Conservation (phyloP, 2,113 vertebrate genomes). For the Salvelinus alpinus region DNA sequence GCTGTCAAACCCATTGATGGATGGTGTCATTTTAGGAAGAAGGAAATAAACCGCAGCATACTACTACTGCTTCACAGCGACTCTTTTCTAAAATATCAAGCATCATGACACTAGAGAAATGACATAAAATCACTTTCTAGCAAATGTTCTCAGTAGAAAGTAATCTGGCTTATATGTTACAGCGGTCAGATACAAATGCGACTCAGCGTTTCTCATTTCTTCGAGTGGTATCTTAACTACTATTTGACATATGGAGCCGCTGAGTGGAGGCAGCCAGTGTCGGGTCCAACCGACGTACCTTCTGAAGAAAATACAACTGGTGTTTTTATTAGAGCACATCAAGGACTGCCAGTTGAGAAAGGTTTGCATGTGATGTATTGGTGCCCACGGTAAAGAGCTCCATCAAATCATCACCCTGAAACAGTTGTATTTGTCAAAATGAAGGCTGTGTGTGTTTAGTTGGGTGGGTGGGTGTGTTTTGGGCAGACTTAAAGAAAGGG, state of each 20-base stretch:
- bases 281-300: not conserved
- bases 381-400: constrained; percentile 19
- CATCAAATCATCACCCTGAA: not conserved
- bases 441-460: not conserved
- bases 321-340: constrained; percentile 22
- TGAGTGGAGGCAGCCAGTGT: constrained; percentile 3
- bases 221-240: constrained; percentile 10
- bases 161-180: constrained; percentile 7
- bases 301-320: constrained; percentile 22
- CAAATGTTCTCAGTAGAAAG: not conserved
- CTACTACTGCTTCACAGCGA: not conserved
- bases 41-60: not conserved
- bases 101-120: not conserved
- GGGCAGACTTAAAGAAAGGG: not conserved
- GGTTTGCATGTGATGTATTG: constrained; percentile 22
- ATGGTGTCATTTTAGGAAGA: too few species aligned
- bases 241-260: constrained; percentile 11
- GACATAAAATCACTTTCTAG: constrained; percentile 1
- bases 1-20: not conserved
- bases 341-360: constrained; percentile 3
- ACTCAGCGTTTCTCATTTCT: constrained; percentile 8
- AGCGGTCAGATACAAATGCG: constrained; percentile 7
- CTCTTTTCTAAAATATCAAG: not conserved
- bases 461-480: not conserved
- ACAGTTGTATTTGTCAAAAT: constrained; percentile 1